Percentiles rank a stretch among this genome's conserved stretches.
Conservation (phyloP, 92 coral and sea anemone species). For the Bergia puertoricense region DNA sequence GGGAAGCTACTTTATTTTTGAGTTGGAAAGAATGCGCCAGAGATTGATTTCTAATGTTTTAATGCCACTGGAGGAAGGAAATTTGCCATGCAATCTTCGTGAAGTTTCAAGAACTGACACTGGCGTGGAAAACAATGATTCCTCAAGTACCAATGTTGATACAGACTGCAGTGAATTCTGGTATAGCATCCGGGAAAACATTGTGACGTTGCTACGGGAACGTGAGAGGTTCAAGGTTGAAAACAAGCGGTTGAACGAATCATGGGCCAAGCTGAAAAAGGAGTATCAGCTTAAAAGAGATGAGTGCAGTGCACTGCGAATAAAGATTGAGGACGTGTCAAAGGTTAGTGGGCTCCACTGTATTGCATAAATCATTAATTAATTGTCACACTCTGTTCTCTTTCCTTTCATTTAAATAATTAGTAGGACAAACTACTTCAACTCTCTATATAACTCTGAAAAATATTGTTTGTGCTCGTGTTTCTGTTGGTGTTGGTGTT, state of each 20-base stretch:
- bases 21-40: slow-evolving; percentile 55
- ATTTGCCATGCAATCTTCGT: slow-evolving; percentile 9
- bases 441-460: no score
- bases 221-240: slow-evolving; percentile 44
- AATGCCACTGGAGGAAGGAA: slow-evolving; percentile 61
- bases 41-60: slow-evolving; percentile 62
- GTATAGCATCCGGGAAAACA: slow-evolving; percentile 45
- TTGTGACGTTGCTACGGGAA: slow-evolving; percentile 55
- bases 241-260: slow-evolving; percentile 42
- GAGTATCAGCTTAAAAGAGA: slow-evolving; percentile 5
- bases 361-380: not conserved
- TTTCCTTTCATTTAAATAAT: not conserved
- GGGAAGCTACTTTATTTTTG: slow-evolving; percentile 37
- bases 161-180: not conserved
- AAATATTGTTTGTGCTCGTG: no score
- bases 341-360: not conserved
- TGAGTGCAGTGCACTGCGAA: slow-evolving; percentile 15
- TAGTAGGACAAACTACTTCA: no score
- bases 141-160: slow-evolving; percentile 37
- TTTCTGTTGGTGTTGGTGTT: no score
- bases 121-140: slow-evolving; percentile 45
- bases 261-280: slow-evolving; percentile 33
- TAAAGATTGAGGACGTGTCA: not conserved
- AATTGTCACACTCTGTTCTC: not conserved
- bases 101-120: slow-evolving; percentile 40